Base-by-base conservation (phyloP, 1,140 invertebrate genomes). In the Sarcophaga bullata region DNA sequence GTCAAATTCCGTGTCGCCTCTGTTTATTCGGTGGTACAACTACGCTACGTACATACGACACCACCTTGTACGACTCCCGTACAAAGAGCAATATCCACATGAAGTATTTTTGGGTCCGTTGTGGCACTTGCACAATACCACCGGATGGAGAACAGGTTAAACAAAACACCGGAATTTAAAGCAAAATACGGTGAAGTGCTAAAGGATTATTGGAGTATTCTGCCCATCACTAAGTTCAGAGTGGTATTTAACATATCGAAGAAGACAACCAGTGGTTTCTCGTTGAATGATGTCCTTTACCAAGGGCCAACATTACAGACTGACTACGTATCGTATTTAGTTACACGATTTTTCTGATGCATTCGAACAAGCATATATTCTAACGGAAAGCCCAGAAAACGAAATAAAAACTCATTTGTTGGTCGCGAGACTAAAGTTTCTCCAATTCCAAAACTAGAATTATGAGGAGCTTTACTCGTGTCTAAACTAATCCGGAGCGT, bases 321-420 rank as follows among this genome's bases (percentile, higher is more conserved):
- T 62, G 68, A 81, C 25, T 81, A 50, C n/a, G 80, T 17, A 54
- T 81, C 17, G 80, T 81, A 11, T 81, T 81, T 47, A 81, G 68
- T 68, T 37, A 11, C 72, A 73, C 13, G 72, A 25, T 6, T 73
- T 73, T 10, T 73, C 19, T 73, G 72, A 73, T 73, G 72, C 72
- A 2, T 73, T 25, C 0, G 72, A 73, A 11, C 37, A 73, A 25
- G 72, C 72, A 73, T 73, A 73, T 25, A 37, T 73, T 11, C n/a
- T 19, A 37, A 37, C 17, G 2, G 19, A 11, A 19, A 19, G n/a
- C 9, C 8, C 15, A 19, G 10, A 17, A 5, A 72, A 72, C 25
- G 25, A 19, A 19, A 19, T 19, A 9, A 8, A 72, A 19, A 19
- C n/a, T 19, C n/a, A 72, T 72, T 37, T 73, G 19, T 25, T 73